Percentiles rank a stretch among this genome's conserved stretches.
phyloP scores from a whole-genome alignment of 2,888 invertebrate species.

The Sesamia inferens region DNA sequence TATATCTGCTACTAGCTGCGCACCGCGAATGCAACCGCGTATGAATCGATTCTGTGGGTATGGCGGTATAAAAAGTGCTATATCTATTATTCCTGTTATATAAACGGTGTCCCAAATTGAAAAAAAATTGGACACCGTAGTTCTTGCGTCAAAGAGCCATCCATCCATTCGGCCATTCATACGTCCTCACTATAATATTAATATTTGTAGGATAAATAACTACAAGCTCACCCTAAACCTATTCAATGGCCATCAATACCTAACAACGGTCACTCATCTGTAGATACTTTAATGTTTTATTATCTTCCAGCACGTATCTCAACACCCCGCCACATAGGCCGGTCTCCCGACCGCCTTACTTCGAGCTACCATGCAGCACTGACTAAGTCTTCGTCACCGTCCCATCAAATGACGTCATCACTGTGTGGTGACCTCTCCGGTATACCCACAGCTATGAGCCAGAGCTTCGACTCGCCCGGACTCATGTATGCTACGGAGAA shows the following conservation, averaged over 20 bases:
- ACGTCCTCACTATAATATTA: no score
- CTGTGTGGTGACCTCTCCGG: constrained; percentile 77
- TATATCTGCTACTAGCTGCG: no score
- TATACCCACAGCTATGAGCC: constrained; percentile 74
- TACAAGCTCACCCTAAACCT: background rate
- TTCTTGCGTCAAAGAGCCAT: no score
- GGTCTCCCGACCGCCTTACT: constrained; percentile 93
- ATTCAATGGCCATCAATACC: background rate
- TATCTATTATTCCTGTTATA: no score
- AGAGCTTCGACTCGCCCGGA: constrained; percentile 82
- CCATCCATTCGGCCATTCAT: no score
- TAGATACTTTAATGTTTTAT: background rate
- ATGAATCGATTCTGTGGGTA: no score
- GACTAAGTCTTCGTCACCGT: constrained; percentile 75
- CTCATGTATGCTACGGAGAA: constrained; percentile 71
- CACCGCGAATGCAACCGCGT: no score
- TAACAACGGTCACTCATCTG: no score
- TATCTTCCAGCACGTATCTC: constrained; percentile 77
- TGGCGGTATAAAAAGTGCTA: no score
- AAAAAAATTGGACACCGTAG: no score
- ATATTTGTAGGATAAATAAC: background rate
- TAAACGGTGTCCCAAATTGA: no score
- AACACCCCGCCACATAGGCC: constrained; percentile 81
- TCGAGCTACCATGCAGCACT: constrained; percentile 92
- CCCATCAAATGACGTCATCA: constrained; percentile 77